phyloP scores from a whole-genome alignment of 1,140 invertebrate species.

The Pteromalus puparum region DNA sequence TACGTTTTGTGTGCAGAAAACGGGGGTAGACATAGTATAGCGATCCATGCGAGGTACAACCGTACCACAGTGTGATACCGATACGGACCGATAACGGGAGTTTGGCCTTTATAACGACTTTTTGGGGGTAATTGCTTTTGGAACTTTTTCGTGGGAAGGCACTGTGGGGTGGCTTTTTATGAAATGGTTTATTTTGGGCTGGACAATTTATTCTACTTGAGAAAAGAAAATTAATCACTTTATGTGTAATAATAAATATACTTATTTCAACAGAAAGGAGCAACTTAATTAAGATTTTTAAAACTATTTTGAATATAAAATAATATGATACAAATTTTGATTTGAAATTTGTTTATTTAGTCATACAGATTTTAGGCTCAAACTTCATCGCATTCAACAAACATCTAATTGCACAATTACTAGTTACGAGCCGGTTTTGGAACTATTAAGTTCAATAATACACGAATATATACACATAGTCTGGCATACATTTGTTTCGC shows the following conservation, averaged over 20 bases:
- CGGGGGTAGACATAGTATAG: neutral
- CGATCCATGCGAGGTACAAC: neutral
- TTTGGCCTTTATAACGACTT: neutral
- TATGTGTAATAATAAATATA: too few species aligned
- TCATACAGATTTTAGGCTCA: too few species aligned
- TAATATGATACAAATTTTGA: too few species aligned
- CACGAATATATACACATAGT: neutral
- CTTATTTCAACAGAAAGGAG: too few species aligned
- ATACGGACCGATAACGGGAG: constrained; percentile 21
- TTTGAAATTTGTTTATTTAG: neutral
- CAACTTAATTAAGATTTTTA: too few species aligned
- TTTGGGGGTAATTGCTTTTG: neutral
- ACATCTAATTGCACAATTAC: neutral
- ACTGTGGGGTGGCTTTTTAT: neutral
- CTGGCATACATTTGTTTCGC: neutral
- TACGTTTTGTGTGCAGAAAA: neutral
- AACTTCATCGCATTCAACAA: too few species aligned
- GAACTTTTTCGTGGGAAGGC: constrained; percentile 11
- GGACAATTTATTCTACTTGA: too few species aligned
- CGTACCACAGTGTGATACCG: neutral
- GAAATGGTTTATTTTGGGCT: neutral
- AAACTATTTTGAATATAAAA: too few species aligned
- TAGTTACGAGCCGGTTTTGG: too few species aligned
- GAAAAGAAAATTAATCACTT: too few species aligned
- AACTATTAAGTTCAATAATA: neutral